Percentiles rank a stretch among this genome's conserved stretches.
Conservation (phyloP, 2,797 vertebrate genomes). For the Micromesistius poutassou region DNA sequence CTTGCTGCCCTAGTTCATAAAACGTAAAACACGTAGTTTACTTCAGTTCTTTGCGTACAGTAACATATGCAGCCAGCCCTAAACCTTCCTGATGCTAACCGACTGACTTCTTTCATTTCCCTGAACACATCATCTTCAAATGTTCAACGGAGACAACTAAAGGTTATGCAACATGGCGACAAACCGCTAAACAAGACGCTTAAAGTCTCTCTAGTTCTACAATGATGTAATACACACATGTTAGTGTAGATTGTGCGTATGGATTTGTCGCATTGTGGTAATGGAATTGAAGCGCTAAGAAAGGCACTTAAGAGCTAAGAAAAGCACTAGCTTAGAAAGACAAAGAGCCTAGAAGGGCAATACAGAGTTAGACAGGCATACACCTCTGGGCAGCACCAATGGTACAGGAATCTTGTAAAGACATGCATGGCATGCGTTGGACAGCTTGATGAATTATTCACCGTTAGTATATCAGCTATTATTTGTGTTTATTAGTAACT, state of each 20-base stretch:
- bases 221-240: no score
- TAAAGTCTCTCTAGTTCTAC: neutral
- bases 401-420: neutral
- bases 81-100: neutral
- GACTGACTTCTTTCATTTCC: no score
- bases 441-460: neutral
- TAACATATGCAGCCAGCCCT: neutral
- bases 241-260: no score
- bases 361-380: no score
- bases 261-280: no score
- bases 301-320: no score
- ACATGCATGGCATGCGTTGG: neutral
- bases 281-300: no score
- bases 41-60: neutral
- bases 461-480: neutral
- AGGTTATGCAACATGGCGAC: no score
- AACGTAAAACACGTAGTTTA: slow-evolving; percentile 1
- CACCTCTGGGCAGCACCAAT: no score
- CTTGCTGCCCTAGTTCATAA: slow-evolving; percentile 48
- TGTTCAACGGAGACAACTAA: neutral
- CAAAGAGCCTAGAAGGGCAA: no score
- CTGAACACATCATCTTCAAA: neutral
- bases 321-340: no score
- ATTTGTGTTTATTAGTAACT: neutral
- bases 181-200: neutral